phyloP scores from a whole-genome alignment of 2,888 invertebrate species.

The Eurytoma californica region DNA sequence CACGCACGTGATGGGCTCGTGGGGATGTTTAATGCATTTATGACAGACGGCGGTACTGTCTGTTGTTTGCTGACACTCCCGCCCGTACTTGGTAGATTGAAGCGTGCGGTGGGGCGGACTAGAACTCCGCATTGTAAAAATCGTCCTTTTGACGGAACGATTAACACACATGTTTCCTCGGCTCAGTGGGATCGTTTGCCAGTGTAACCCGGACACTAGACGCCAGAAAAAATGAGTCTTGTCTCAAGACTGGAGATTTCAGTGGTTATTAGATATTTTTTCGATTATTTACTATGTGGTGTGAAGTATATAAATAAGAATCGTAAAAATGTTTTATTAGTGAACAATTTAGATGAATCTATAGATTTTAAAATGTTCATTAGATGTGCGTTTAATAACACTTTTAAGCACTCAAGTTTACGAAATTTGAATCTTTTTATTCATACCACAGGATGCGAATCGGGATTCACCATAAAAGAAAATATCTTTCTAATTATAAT shows the following conservation, averaged over 20 bases:
- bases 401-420: no score
- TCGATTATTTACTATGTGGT: no score
- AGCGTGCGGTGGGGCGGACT: background rate
- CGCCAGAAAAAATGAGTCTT: background rate
- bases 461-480: no score
- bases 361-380: background rate
- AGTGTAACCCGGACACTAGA: background rate
- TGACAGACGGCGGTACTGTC: background rate
- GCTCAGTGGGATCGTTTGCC: background rate
- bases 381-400: no score
- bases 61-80: background rate
- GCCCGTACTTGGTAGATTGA: background rate
- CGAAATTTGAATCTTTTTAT: no score
- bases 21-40: constrained; percentile 5
- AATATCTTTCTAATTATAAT: no score
- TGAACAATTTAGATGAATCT: background rate
- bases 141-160: constrained; percentile 30
- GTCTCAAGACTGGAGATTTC: no score
- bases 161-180: constrained; percentile 26
- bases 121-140: background rate
- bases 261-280: no score
- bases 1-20: no score
- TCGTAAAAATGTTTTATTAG: background rate
- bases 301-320: background rate
- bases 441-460: no score